A percentile compares a stretch with the other conserved stretches of the same genome.
phyloP scores from a whole-genome alignment of 2,113 vertebrate species.

The Hippocampus guttulatus region DNA sequence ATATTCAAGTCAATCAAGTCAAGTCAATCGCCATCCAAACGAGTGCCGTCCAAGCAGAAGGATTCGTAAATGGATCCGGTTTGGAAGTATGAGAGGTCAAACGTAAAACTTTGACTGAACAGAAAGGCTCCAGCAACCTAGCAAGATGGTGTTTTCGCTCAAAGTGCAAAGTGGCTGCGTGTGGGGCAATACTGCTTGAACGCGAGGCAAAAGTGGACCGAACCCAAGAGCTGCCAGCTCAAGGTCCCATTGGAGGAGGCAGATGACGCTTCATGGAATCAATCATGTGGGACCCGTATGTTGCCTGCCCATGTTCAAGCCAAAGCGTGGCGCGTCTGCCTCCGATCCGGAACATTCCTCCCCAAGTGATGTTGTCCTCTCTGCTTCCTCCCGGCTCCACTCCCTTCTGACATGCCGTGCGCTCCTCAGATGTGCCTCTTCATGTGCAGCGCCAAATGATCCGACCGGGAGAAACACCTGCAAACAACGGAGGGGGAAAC shows the following conservation, averaged over 20 bases:
- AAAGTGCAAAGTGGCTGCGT: constrained; percentile 35
- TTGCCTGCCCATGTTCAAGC: constrained; percentile 14
- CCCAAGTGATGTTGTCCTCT: constrained; percentile 30
- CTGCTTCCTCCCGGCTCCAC: constrained; percentile 41
- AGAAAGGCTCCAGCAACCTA: constrained; percentile 29
- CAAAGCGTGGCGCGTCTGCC: constrained; percentile 20
- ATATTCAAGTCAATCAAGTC: constrained; percentile 37
- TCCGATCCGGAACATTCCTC: constrained; percentile 21
- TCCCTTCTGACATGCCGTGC: constrained; percentile 39
- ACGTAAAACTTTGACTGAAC: constrained; percentile 34
- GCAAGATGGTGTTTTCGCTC: constrained; percentile 1
- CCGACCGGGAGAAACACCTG: constrained; percentile 99
- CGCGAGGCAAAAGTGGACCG: constrained; percentile 16
- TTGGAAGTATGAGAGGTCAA: constrained; percentile 29
- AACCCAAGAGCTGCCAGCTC: constrained; percentile 43
- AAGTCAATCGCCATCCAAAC: constrained; percentile 33
- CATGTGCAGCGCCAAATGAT: constrained; percentile 98
- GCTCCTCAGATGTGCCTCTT: constrained; percentile 91
- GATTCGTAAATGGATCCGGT: constrained; percentile 47
- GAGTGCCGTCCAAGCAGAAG: constrained; percentile 24
- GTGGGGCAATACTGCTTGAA: constrained; percentile 24
- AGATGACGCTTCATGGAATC: constrained; percentile 22
- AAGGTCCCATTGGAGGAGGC: constrained; percentile 27
- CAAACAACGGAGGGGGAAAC: constrained; percentile 34
- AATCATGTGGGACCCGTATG: constrained; percentile 1